Percentiles rank a stretch among this genome's conserved stretches.
Conservation (phyloP, 2,113 vertebrate genomes). For the Brevimyrus niger region DNA sequence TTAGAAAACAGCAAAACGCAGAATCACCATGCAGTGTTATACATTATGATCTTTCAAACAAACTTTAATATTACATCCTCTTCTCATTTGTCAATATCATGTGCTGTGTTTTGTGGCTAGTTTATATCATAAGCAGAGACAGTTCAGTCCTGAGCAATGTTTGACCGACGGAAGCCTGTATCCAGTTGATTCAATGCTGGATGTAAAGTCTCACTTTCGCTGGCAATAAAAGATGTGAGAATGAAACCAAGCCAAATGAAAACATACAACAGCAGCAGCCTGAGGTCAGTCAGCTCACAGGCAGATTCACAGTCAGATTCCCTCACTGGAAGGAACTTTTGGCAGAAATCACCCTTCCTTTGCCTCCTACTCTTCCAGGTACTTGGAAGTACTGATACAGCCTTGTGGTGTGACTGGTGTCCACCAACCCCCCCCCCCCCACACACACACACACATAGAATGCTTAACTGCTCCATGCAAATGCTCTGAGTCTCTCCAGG, state of each 20-base stretch:
- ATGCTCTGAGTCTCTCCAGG: constrained; percentile 48
- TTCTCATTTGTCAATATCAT: neutral
- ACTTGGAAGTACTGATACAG: neutral
- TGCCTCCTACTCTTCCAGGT: neutral
- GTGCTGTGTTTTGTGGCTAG: neutral
- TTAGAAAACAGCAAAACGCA: neutral
- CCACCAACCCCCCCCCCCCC: constrained; percentile 42
- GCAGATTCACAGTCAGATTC: neutral
- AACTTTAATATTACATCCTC: neutral
- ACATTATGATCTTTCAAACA: neutral
- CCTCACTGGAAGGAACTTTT: neutral
- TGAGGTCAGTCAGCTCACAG: neutral
- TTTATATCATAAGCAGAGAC: neutral
- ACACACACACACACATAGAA: neutral
- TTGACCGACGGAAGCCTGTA: neutral
- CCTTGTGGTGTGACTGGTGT: constrained; percentile 34
- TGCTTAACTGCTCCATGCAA: constrained; percentile 34
- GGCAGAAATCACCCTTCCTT: neutral
- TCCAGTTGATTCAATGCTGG: neutral
- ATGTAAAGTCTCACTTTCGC: neutral
- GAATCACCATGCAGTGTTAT: neutral
- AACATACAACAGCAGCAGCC: neutral
- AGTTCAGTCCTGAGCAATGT: neutral
- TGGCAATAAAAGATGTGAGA: neutral
- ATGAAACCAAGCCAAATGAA: neutral